Conservation (phyloP, 2,888 invertebrate species). For the Protodeltote pygarga region DNA sequence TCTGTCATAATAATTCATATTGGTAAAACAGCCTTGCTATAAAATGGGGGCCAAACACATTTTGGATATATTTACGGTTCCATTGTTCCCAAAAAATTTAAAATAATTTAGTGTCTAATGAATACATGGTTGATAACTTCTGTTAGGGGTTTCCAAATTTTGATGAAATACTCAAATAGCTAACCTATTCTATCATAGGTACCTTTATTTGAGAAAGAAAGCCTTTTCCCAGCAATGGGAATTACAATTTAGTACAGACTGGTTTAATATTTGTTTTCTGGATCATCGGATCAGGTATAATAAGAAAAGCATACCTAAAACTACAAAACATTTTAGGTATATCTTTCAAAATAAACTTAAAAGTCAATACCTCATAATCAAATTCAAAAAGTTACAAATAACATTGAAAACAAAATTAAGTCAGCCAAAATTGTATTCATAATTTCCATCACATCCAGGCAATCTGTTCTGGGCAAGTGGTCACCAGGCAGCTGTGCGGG, state of each 20-base stretch:
- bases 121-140: constrained; percentile 12
- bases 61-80: constrained; percentile 26
- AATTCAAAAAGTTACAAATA: background rate
- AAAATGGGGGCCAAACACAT: constrained; percentile 14
- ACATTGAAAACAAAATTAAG: constrained; percentile 3
- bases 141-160: constrained; percentile 7
- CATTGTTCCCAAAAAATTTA: constrained; percentile 35
- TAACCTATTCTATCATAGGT: no score
- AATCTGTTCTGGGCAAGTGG: constrained; percentile 77
- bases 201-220: no score
- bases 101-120: constrained; percentile 23
- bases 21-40: constrained; percentile 6
- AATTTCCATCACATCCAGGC: constrained; percentile 58
- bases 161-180: no score
- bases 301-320: no score
- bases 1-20: constrained; percentile 18
- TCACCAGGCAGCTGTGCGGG: constrained; percentile 62
- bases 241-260: no score
- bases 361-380: background rate
- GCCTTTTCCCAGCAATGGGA: no score
- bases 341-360: no score
- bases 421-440: constrained; percentile 12
- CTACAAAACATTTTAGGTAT: no score
- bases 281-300: no score
- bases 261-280: no score